Base-by-base conservation (phyloP, 2,113 vertebrate genomes). In the Henicopernis longicauda region DNA sequence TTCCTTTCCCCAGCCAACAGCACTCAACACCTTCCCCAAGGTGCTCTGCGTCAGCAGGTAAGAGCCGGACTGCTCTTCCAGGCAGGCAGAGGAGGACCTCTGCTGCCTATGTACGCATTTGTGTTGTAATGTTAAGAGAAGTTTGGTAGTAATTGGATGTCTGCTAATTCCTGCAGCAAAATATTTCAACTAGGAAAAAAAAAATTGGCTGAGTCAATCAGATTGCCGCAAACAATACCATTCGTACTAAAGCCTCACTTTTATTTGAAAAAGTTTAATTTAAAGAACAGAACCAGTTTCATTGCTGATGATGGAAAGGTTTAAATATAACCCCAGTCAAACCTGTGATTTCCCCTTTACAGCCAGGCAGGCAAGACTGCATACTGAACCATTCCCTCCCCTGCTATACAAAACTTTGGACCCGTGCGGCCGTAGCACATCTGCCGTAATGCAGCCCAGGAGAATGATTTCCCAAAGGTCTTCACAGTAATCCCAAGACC, bases 361-460 rank as follows among this genome's bases (percentile, higher is more conserved):
- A 79, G 49, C 8, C 40, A 63, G 32, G 29, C 0, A 2, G 23
- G 79, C 40, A 78, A 45, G 25, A 25, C 32, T 29, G 26, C 0
- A 0, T 34, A 38, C 67, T 90, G 66, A 93, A 40, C 49, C 2
- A 2, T 34, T 40, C 52, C 44, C 22, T 66, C 11, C 21, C 31
- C 67, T 70, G 42, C 42, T 36, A 16, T 15, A 86, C 18, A 6
- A 31, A 74, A 50, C 45, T 9, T 12, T 3, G n/a, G 40, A 40
- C 32, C 66, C 57, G 62, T 1, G 4, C 0, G 0, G 40, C 38
- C 0, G 2, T 6, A 44, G 57, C 42, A 49, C 18, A 38, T 38
- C 34, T 70, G 52, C 49, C 0, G 0, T 21, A 50, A 54, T 1
- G 9, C 59, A 40, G 21, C 40, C 22, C 69, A n/a, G 32, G 63